A percentile compares a stretch with the other conserved stretches of the same genome.
phyloP scores from a whole-genome alignment of 2,888 invertebrate species.

The Drosophila setosimentum region DNA sequence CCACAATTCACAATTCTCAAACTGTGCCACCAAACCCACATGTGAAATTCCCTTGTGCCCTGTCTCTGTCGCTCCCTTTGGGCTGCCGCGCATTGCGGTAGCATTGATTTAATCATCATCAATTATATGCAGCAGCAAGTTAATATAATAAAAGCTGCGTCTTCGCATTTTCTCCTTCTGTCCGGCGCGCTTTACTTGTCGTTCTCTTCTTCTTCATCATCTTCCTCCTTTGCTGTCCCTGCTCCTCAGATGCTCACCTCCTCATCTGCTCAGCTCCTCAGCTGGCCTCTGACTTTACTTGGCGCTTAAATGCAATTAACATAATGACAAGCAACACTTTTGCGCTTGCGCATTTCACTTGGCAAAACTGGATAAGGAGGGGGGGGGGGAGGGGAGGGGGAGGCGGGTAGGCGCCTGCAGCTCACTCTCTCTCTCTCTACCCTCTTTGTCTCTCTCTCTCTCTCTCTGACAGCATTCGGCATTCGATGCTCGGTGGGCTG shows the following conservation, averaged over 20 bases:
- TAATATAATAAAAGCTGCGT: conserved; percentile 81
- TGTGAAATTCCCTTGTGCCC: neutral
- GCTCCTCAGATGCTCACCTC: conserved; percentile 7
- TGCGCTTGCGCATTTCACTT: conserved; percentile 81
- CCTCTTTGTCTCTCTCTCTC: neutral
- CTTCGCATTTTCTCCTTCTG: conserved; percentile 35
- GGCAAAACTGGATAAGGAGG: neutral
- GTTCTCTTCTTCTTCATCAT: neutral
- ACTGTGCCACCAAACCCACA: conserved; percentile 12
- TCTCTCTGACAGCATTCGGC: conserved; percentile 6
- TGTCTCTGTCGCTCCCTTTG: conserved; percentile 3
- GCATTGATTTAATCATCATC: conserved; percentile 85
- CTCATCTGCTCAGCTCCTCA: conserved; percentile 5
- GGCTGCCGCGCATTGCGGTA: conserved; percentile 78
- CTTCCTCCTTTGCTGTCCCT: neutral
- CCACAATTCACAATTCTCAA: conserved; percentile 14
- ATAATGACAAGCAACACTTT: conserved; percentile 82
- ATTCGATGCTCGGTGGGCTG: conserved; percentile 50
- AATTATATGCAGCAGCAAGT: conserved; percentile 83
- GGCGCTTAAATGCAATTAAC: conserved; percentile 82
- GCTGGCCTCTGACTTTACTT: conserved; percentile 36
- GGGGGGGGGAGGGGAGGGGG: neutral
- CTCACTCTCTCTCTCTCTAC: neutral
- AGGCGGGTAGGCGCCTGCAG: neutral
- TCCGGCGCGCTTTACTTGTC: conserved; percentile 12